Percentiles rank a stretch among this genome's conserved stretches.
Conservation (phyloP, 2,888 invertebrate genomes). For the Lordiphosa andalusiaca region DNA sequence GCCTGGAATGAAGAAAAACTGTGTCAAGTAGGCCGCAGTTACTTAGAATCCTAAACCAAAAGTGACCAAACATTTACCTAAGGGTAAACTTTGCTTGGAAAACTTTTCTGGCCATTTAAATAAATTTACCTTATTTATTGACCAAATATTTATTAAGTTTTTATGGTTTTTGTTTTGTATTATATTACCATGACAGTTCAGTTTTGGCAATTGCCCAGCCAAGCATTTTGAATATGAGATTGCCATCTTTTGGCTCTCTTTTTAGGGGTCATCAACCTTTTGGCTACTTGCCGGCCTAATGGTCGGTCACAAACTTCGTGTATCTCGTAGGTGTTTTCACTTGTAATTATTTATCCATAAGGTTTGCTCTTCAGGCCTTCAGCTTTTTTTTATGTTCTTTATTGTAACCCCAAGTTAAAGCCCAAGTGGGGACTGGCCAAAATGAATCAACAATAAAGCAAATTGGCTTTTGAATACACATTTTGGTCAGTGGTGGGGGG, state of each 20-base stretch:
- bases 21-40: conserved; percentile 40
- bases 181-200: conserved; percentile 60
- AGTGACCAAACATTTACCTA: conserved; percentile 29
- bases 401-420: conserved; percentile 24
- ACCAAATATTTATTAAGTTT: conserved; percentile 23
- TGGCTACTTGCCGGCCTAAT: conserved; percentile 29
- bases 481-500: background rate
- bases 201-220: conserved; percentile 44
- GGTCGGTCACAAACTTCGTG: conserved; percentile 16
- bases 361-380: conserved; percentile 23
- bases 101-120: conserved; percentile 34
- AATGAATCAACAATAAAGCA: conserved; percentile 61
- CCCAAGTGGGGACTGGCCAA: conserved; percentile 25
- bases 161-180: conserved; percentile 13
- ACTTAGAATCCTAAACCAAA: conserved; percentile 14
- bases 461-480: conserved; percentile 50
- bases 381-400: conserved; percentile 9
- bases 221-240: conserved; percentile 33
- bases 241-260: conserved; percentile 20
- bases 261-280: conserved; percentile 51
- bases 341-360: conserved; percentile 74
- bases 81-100: conserved; percentile 37
- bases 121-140: conserved; percentile 29
- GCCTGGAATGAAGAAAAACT: conserved; percentile 47
- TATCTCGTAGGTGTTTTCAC: conserved; percentile 66